Evolutionary conservation across 2,888 invertebrate species (phyloP).

Genomic region (Pemphredon lugubris): DNA sequence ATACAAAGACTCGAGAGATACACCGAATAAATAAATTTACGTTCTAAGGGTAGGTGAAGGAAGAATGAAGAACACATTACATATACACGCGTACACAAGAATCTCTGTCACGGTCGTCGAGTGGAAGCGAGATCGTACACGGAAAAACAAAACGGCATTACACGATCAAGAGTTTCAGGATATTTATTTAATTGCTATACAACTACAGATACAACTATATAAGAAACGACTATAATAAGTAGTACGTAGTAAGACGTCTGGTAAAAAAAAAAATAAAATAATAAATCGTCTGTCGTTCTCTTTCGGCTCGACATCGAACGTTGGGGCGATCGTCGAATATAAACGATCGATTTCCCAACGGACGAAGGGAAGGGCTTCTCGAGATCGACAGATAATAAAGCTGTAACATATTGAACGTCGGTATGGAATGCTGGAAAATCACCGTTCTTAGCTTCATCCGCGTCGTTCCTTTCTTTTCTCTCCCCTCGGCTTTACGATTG

Average conservation of each 20-base stretch:
- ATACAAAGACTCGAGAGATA: conserved; percentile 64
- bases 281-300: conserved; percentile 69
- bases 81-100: no score
- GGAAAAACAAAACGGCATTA: conserved; percentile 35
- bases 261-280: conserved; percentile 55
- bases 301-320: conserved; percentile 56
- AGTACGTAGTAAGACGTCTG: conserved; percentile 70
- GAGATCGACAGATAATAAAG: conserved; percentile 67
- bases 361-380: conserved; percentile 45
- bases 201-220: conserved; percentile 70
- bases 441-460: conserved; percentile 40
- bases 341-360: neutral
- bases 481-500: no score
- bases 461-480: neutral
- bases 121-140: conserved; percentile 6
- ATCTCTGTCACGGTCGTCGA: neutral
- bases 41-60: conserved; percentile 36
- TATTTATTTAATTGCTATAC: conserved; percentile 76
- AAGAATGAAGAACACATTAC: neutral
- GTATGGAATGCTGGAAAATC: conserved; percentile 67
- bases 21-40: conserved; percentile 60
- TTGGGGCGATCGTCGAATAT: conserved; percentile 16
- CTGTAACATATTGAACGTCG: conserved; percentile 72
- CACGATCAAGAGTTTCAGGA: conserved; percentile 67
- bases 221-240: conserved; percentile 74